phyloP scores from a whole-genome alignment of 2,797 vertebrate species.

The Nasua narica region DNA sequence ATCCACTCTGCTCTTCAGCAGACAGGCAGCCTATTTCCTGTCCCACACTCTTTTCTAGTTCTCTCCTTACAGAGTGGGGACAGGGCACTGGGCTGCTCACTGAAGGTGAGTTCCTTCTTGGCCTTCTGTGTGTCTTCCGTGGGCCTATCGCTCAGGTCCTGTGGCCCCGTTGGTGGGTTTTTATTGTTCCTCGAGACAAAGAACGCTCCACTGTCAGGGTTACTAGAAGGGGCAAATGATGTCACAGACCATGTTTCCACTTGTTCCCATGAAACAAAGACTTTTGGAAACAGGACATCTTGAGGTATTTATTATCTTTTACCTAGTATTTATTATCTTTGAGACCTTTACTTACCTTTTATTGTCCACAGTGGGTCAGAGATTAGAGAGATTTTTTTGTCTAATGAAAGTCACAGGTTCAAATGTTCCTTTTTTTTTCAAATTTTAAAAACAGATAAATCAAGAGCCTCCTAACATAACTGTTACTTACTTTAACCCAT shows the following conservation, averaged over 20 bases:
- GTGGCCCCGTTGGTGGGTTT: neutral
- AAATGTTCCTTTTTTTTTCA: neutral
- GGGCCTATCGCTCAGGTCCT: neutral
- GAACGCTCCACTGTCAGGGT: neutral
- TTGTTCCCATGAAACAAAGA: neutral
- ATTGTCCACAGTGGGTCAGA: neutral
- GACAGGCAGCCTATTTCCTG: neutral
- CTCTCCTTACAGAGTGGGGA: neutral
- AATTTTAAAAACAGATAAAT: conserved; percentile 7
- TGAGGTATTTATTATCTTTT: neutral
- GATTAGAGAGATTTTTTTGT: neutral
- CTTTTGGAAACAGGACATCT: neutral
- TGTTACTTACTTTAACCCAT: neutral
- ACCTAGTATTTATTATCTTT: neutral
- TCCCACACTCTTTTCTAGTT: neutral
- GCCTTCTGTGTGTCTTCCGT: neutral
- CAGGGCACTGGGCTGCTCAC: neutral
- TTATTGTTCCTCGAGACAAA: neutral
- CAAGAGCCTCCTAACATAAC: neutral
- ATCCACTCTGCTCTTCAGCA: neutral
- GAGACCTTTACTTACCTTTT: neutral
- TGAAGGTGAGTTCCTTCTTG: neutral
- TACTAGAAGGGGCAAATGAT: neutral
- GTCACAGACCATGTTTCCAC: neutral
- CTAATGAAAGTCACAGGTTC: neutral